Percentiles rank a stretch among this genome's conserved stretches.
These are phyloP conservation scores for Aporophyla lueneburgensis DNA, from an alignment of 2,888 invertebrate genomes.

Conservation along the genomic window DNA sequence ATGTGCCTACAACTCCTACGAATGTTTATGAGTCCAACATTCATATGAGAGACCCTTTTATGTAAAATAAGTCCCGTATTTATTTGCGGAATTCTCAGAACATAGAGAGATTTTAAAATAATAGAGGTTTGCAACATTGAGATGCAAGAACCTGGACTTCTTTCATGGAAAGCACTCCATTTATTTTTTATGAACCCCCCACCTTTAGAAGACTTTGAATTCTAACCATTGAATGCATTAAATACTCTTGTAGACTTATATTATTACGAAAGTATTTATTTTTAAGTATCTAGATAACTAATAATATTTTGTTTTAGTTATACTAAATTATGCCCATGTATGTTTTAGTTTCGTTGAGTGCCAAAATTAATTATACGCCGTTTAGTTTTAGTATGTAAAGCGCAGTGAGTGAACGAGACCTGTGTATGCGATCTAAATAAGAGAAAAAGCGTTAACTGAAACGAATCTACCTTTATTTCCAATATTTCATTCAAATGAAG, in stretches of 20 bases:
- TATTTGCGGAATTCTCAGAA: neutral
- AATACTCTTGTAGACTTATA: slow-evolving; percentile 54
- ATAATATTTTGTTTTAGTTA: slow-evolving; percentile 21
- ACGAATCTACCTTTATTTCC: neutral
- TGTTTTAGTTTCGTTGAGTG: slow-evolving; percentile 53
- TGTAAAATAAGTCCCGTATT: slow-evolving; percentile 5
- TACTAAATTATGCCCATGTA: slow-evolving; percentile 9
- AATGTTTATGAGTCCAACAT: slow-evolving; percentile 3
- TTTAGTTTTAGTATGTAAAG: slow-evolving; percentile 42
- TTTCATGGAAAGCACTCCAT: neutral
- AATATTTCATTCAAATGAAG: neutral
- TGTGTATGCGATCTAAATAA: slow-evolving; percentile 24
- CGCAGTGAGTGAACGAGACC: slow-evolving; percentile 36
- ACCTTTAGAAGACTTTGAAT: slow-evolving; percentile 49
- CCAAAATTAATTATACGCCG: slow-evolving; percentile 55
- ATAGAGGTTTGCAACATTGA: neutral
- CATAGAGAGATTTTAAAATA: neutral
- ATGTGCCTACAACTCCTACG: slow-evolving; percentile 33
- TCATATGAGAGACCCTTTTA: neutral
- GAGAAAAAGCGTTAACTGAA: neutral
- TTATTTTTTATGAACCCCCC: slow-evolving; percentile 31
- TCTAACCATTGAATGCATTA: slow-evolving; percentile 41
- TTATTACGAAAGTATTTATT: slow-evolving; percentile 51
- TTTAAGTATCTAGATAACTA: slow-evolving; percentile 35
- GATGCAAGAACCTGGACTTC: neutral